These are phyloP conservation scores for Oryzias celebensis DNA, from an alignment of 2,113 vertebrate genomes.

Conservation along the genomic window DNA sequence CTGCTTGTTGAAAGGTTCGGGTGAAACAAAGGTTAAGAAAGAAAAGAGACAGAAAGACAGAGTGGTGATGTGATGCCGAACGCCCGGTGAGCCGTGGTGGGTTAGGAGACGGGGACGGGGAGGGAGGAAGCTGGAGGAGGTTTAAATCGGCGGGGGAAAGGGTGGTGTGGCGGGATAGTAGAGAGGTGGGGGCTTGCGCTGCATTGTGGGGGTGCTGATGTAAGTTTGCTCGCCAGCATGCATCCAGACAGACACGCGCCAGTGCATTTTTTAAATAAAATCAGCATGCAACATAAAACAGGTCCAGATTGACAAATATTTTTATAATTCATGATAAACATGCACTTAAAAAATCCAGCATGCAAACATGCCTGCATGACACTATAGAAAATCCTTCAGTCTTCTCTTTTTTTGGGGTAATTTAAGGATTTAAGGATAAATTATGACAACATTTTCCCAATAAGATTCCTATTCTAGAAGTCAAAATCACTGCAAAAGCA, in stretches of 20 bases:
- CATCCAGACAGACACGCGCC: slow-evolving; percentile 19
- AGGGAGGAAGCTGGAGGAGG: slow-evolving; percentile 17
- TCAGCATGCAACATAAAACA: slow-evolving; percentile 17
- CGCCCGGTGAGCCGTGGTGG: slow-evolving; percentile 51
- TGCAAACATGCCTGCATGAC: slow-evolving; percentile 12
- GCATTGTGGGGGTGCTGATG: slow-evolving; percentile 2
- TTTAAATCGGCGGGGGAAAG: background rate
- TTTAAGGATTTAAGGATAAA: background rate
- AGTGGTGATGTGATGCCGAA: slow-evolving; percentile 70
- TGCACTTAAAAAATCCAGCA: slow-evolving; percentile 15
- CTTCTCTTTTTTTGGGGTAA: background rate
- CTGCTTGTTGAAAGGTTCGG: slow-evolving; percentile 72
- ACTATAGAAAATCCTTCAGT: slow-evolving; percentile 2
- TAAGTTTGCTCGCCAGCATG: slow-evolving; percentile 80
- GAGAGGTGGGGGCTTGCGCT: slow-evolving; percentile 24
- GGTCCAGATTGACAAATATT: slow-evolving; percentile 5
- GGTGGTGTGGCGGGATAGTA: slow-evolving; percentile 6
- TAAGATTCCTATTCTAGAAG: too few species aligned
- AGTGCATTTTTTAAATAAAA: background rate
- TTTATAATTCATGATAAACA: background rate
- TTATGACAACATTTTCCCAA: background rate
- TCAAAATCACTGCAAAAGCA: too few species aligned
- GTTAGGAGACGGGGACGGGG: slow-evolving; percentile 37
- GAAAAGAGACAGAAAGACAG: slow-evolving; percentile 36
- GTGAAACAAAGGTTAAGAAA: slow-evolving; percentile 24